phyloP scores from a whole-genome alignment of 2,797 vertebrate genomes.

The Sylvia borin region DNA sequence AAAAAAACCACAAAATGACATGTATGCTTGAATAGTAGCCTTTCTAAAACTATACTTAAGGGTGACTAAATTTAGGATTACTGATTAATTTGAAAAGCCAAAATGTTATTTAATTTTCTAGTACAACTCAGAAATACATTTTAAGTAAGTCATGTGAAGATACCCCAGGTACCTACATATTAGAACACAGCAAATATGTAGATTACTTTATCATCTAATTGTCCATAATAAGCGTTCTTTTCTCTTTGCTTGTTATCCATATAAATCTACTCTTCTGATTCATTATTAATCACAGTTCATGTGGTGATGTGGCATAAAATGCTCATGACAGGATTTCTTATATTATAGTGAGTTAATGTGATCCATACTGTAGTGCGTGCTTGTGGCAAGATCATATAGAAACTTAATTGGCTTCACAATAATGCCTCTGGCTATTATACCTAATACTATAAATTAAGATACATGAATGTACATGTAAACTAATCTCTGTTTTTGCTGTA shows the following conservation, averaged over 20 bases:
- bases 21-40: not conserved
- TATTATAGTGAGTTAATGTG: conserved; percentile 46
- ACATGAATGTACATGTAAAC: not conserved
- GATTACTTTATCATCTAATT: conserved; percentile 52
- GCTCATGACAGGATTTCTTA: conserved; percentile 61
- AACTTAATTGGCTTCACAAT: not conserved
- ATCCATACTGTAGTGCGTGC: not conserved
- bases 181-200: conserved; percentile 28
- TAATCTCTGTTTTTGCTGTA: not conserved
- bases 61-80: conserved; percentile 5
- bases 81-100: conserved; percentile 4
- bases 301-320: conserved; percentile 47
- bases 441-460: not conserved
- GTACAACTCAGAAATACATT: not conserved
- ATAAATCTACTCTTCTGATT: conserved; percentile 58
- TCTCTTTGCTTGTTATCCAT: conserved; percentile 46
- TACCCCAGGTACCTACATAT: not conserved
- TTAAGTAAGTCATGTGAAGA: not conserved
- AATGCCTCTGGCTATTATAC: not conserved
- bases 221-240: conserved; percentile 13
- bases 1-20: not conserved
- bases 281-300: conserved; percentile 71
- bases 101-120: conserved; percentile 8
- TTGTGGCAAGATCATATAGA: not conserved
- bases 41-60: conserved; percentile 25